Conservation (phyloP, 2,113 vertebrate genomes). For the Aptenodytes patagonicus region DNA sequence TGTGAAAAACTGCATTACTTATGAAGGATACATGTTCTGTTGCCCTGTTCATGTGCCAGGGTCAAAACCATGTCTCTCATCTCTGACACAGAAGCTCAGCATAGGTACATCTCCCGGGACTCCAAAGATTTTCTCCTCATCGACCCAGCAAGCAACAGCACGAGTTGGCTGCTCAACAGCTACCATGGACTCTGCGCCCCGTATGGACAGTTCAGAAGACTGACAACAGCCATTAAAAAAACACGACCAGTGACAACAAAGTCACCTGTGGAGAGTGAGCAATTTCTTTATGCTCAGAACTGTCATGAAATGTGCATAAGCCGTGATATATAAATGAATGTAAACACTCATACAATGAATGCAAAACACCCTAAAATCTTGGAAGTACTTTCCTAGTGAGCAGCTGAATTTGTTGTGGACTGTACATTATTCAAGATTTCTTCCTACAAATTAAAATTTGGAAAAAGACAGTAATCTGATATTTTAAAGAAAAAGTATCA, state of each 20-base stretch:
- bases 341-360: neutral
- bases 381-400: neutral
- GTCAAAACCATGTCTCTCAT: neutral
- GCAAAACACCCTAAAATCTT: neutral
- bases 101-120: neutral
- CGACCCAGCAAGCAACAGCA: accelerated
- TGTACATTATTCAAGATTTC: neutral
- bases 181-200: neutral
- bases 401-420: neutral
- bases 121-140: neutral
- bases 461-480: neutral
- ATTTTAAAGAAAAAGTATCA: neutral
- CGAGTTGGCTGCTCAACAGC: neutral
- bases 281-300: neutral
- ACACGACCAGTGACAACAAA: neutral
- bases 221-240: neutral
- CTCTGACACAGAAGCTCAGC: neutral
- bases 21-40: neutral
- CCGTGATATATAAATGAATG: neutral
- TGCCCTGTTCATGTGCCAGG: neutral
- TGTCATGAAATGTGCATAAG: neutral
- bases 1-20: neutral
- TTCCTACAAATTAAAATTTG: neutral
- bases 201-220: neutral
- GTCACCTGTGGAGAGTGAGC: neutral